A percentile compares a stretch with the other conserved stretches of the same genome.
Conservation (phyloP, 2,797 vertebrate species). For the Acanthiza pusilla region DNA sequence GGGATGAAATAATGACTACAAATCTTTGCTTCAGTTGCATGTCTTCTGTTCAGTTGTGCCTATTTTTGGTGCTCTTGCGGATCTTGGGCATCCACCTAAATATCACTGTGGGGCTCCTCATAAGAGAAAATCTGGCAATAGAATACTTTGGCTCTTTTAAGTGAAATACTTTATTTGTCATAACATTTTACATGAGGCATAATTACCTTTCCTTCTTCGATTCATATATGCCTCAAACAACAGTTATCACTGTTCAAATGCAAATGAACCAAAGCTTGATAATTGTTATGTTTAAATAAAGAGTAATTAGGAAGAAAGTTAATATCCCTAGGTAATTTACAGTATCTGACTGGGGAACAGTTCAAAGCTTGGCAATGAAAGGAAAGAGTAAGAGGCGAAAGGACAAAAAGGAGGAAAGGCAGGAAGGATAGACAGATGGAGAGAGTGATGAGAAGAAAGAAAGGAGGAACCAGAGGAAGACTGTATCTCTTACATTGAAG, state of each 20-base stretch:
- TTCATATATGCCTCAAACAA: conserved; percentile 22
- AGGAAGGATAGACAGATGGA: background rate
- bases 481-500: conserved; percentile 85
- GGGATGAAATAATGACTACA: conserved; percentile 54
- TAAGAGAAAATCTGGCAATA: conserved; percentile 32
- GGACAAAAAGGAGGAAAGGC: background rate
- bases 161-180: conserved; percentile 29
- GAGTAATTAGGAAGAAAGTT: conserved; percentile 27
- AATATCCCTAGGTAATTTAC: conserved; percentile 8
- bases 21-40: background rate
- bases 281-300: conserved; percentile 26
- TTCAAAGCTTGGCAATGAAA: conserved; percentile 29
- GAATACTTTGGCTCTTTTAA: conserved; percentile 29
- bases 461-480: background rate
- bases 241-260: conserved; percentile 19
- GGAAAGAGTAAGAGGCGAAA: background rate
- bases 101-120: background rate
- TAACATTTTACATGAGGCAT: conserved; percentile 33
- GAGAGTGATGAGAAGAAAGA: background rate
- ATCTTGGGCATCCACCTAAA: background rate
- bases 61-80: conserved; percentile 29
- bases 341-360: background rate
- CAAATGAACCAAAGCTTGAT: conserved; percentile 9
- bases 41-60: background rate
- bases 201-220: conserved; percentile 23